Base-by-base conservation (phyloP, 2,113 vertebrate species). In the Cisticola juncidis region DNA sequence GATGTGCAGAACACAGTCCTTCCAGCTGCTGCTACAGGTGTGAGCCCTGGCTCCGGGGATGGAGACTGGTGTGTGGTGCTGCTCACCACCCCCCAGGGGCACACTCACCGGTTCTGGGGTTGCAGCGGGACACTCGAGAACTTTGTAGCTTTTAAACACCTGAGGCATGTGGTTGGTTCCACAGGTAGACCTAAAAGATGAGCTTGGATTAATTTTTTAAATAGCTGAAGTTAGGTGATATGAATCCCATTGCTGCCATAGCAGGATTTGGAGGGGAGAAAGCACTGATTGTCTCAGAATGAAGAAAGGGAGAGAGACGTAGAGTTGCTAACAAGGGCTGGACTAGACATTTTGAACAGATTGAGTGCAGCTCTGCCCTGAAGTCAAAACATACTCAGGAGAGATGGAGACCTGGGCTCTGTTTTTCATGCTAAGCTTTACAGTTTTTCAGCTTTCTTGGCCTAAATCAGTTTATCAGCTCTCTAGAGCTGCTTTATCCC, bases 41-140 rank as follows among this genome's bases (percentile, higher is more conserved):
- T 5, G 12, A 45, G 22, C 2, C 7, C 31, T 1, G 6, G 33
- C 66, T 50, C 14, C 11, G 45, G 57, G 35, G 50, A 48, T 8
- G 42, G 15, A 45, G 5, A 65, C 12, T 4, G 47, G 10, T 29
- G 36, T 4, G 22, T 3, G 47, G 10, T 23, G 60, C 29, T 36
- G 47, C 42, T 4, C 42, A 5, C 53, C 60, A 2, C n/a, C 2
- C 15, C 23, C 28, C 21, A 0, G 12, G 62, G 29, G 9, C 62
- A 12, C 3, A 0, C 25, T 60, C 48, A 2, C 21, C 1, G 1
- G 3, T 22, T 70, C 45, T 57, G 23, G 68, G 28, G 53, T 48
- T 61, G 65, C 78, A 48, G 50, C 48, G 44, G 28, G 22, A 15
- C 24, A 2, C 7, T 28, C 24, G 9, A 53, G 42, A 51, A 7